Evolutionary conservation across 2,888 invertebrate genomes (phyloP), one percentile per base, ranked within the genome.

Genomic region (Octonoba sinensis): DNA sequence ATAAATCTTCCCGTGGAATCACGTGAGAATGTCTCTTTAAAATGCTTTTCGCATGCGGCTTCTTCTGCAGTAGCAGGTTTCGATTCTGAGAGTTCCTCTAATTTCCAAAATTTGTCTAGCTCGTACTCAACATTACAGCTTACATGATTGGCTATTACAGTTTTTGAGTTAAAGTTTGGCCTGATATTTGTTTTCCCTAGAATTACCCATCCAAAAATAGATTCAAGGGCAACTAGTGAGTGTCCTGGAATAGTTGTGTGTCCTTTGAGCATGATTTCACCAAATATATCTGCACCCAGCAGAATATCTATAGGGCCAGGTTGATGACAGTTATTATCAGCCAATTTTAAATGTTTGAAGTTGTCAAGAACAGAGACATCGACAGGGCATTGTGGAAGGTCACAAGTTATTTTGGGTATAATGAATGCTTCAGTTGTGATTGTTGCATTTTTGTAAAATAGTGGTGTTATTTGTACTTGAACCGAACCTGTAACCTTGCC

Each of bases 1-100:
- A n/a, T 70, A 79, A 86, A 87, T 64, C 85, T 82, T 1, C 86
- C 86, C n/a, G 84, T 67, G 20, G 66, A 57, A 72, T 85, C 79
- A 24, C 85, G 77, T 16, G 60, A 65, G 20, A 83, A 82, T 16
- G 85, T 86, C 6, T 84, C 56, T 18, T 49, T 36, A 62, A 87
- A 86, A 54, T 85, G 84, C 16, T 76, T 57, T 79, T 86, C 86
- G 65, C 85, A 86, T 66, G 84, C 79, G 24, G 83, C 78, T 24
- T 86, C 85, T 20, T 85, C 86, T 16, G 57, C 60, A 3, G 85
- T 85, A 22, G 81, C 76, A 49, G 72, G 27, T 44, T 47, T 36
- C 16, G 65, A 15, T 12, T 49, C 20, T 24, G 84, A 81, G 56
- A 85, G 46, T 73, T 86, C 85, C 84, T 87, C 86, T 12, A 86